Evolutionary conservation across 2,797 vertebrate genomes (phyloP), one percentile per base, ranked within the genome.

Genomic region (Sardinella longiceps): DNA sequence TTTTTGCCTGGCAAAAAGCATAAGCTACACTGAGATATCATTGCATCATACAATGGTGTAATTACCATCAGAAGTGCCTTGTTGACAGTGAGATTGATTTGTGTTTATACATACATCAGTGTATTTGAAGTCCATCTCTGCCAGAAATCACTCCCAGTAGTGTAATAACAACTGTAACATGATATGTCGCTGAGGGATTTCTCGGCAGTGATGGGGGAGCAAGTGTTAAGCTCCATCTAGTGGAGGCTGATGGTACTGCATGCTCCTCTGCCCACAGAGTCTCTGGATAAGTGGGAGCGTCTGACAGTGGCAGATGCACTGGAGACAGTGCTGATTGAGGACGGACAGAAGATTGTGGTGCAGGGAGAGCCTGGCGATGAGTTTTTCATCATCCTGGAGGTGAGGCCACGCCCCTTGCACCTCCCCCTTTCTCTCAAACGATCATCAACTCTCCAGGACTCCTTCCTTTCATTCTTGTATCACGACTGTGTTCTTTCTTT

Each of bases 361-460:
- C 98, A 99, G 91, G 98, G 98, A 90, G 97, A 99, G 82, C 98
- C 98, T 0, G 98, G 98, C 81, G 98, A 99, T 80, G 98, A 99
- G 63, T 99, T 99, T 94, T 99, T 99, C 93, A 99, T 99, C 92
- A 99, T 99, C 85, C 91, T 99, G 81, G 98, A 99, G 97, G 98
- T 99, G 90, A 1, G 37, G 7, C 2, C 6, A 23, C 37, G 7
- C 14, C 18, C 3, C 7, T n/a, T 50, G 43, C 2, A 4, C 37
- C 0, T 33, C 25, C 28, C 66, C 77, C 81, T 18, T n/a, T 39
- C 48, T 28, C 46, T 48, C 5, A 48, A 7, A 3, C 12, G 3
- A 3, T 50, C 0, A 0, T 45, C 15, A 46, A 43, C 56, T 60
- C 15, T 84, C 43, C 66, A 43, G n/a, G n/a, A n/a, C n/a, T 82